phyloP scores from a whole-genome alignment of 92 coral and sea anemone species.

The Diadumene lineata region DNA sequence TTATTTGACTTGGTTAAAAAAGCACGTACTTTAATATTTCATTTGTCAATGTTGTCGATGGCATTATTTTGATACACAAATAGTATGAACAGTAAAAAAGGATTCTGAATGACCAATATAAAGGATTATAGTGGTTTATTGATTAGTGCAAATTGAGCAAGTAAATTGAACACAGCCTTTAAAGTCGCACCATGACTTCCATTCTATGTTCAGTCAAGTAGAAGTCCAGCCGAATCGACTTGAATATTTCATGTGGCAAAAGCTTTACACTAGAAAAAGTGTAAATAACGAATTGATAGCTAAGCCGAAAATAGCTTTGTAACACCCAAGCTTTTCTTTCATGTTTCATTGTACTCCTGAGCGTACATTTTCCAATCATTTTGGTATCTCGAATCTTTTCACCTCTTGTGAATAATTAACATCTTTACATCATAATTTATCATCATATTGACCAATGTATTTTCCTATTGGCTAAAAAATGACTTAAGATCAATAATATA shows the following conservation, averaged over 20 bases:
- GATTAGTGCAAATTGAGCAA: neutral
- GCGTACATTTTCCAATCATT: neutral
- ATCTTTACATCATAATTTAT: neutral
- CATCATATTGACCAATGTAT: neutral
- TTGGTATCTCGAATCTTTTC: neutral
- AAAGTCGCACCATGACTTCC: neutral
- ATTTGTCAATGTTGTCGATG: too few relatives aligned
- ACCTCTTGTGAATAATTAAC: neutral
- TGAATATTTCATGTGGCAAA: conserved; percentile 2
- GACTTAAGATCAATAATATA: neutral
- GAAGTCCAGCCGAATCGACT: neutral
- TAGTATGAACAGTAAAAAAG: neutral
- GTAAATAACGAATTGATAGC: neutral
- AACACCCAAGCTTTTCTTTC: neutral
- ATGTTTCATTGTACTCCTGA: neutral
- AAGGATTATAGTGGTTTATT: neutral
- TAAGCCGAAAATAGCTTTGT: neutral
- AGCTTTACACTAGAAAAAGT: neutral
- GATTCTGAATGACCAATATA: neutral
- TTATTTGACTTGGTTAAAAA: too few relatives aligned
- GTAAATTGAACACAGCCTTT: neutral
- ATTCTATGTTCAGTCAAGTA: neutral
- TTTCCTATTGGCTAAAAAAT: neutral
- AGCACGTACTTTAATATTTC: too few relatives aligned
- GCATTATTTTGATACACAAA: too few relatives aligned